Evolutionary conservation across 1,140 invertebrate genomes (phyloP), one percentile per base, ranked within the genome.

Genomic region (Achroia grisella): DNA sequence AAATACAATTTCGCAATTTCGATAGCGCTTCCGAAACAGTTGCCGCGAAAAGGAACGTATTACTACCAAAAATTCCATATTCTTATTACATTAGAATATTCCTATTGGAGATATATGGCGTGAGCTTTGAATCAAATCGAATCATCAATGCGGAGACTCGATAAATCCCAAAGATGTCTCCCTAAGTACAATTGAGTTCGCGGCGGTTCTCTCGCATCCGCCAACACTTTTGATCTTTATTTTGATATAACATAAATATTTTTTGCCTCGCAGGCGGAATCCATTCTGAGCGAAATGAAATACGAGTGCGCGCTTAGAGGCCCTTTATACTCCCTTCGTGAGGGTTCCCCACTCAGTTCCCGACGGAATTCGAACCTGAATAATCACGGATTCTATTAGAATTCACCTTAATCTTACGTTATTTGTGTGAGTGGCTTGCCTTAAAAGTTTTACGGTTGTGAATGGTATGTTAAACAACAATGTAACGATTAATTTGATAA

Each of bases 221-320:
- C 52, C 53, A 64, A 63, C 56, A 59, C 69, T 63, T 76, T 72
- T 73, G 71, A 80, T 80, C 71, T 77, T 68, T 61, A 63, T 56
- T 72, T 69, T 69, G 62, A 73, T 73, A 68, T 53, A 65, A 70
- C 64, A 71, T 74, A 67, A 71, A 71, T 70, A 71, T 69, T 75
- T 73, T 64, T 64, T 62, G 47, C 62, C 56, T 48, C 50, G 39
- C 43, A 58, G 56, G 35, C 61, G 56, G 51, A 65, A 76, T 70
- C 62, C 61, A 68, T 71, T 69, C 63, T 55, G 56, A 62, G 44
- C 45, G 62, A 63, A 67, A 68, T 67, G 58, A 59, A 67, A 69
- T 72, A 67, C 50, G 48, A 55, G 49, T 48, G 56, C 44, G 43
- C 44, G 56, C n/a, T 60, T 59, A 46, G 17, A 23, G 35, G 32